Conservation (phyloP, 1,140 invertebrate species). For the Reticulitermes speratus region DNA sequence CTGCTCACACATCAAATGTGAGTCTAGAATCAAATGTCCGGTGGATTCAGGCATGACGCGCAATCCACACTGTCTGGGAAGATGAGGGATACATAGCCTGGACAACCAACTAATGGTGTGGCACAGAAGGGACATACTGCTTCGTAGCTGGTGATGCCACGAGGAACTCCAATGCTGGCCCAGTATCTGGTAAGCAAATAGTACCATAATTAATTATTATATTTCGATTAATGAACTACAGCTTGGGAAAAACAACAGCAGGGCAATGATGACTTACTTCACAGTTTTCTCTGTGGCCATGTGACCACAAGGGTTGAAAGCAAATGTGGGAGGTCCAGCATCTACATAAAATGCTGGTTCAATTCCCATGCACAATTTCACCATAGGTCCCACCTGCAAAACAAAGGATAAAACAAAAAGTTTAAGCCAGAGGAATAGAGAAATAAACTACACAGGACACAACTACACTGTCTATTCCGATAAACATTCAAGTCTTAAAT, state of each 20-base stretch:
- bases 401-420: constrained; percentile 18
- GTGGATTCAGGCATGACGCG: constrained; percentile 27
- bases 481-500: too few relatives aligned
- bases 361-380: constrained; percentile 92
- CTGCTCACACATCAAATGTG: neutral
- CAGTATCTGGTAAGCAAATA: constrained; percentile 69
- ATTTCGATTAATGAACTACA: neutral
- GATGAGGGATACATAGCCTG: constrained; percentile 94
- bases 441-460: neutral
- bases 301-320: constrained; percentile 98
- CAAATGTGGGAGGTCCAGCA: constrained; percentile 82
- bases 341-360: constrained; percentile 97
- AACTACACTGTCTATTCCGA: neutral
- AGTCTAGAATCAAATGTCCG: neutral
- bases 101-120: constrained; percentile 81
- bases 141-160: constrained; percentile 97
- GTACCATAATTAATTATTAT: neutral
- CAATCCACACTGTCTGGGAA: constrained; percentile 97
- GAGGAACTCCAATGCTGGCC: constrained; percentile 93
- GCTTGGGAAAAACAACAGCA: neutral
- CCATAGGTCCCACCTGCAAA: constrained; percentile 70
- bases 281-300: constrained; percentile 98
- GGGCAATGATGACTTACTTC: constrained; percentile 66
- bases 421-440: neutral
- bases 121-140: constrained; percentile 99